phyloP scores from a whole-genome alignment of 1,140 invertebrate species.

The Cyclargus thomasi region DNA sequence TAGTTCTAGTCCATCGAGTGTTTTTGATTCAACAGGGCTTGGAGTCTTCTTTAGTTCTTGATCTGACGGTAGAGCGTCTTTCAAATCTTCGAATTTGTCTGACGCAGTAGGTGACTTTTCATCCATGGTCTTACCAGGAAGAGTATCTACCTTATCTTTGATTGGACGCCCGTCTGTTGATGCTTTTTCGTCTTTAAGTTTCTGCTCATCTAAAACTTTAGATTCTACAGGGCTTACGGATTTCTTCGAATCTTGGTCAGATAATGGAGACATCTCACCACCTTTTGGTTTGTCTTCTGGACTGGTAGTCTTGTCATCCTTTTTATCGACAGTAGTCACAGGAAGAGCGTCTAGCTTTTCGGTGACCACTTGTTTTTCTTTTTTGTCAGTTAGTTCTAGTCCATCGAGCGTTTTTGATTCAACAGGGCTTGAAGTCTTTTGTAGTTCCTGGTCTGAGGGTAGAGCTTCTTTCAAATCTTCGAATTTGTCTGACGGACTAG shows the following conservation, averaged over 20 bases:
- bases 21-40: slow-evolving; percentile 22
- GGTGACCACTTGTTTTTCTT: no score
- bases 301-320: not conserved
- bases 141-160: slow-evolving; percentile 12
- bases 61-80: not conserved
- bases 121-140: not conserved
- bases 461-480: no score
- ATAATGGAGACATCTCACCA: not conserved
- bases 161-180: not conserved
- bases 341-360: no score
- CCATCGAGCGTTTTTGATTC: no score
- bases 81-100: not conserved
- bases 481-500: no score
- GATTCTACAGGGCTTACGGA: not conserved
- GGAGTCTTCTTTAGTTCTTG: slow-evolving; percentile 15
- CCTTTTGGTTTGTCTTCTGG: not conserved
- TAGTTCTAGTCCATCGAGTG: slow-evolving; percentile 1
- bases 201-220: not conserved
- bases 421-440: no score
- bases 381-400: no score
- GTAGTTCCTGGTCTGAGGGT: no score
- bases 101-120: slow-evolving; percentile 22
- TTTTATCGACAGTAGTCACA: slow-evolving; percentile 1
- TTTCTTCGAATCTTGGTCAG: not conserved
- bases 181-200: not conserved